These are phyloP conservation scores for Lutraria rhynchaena DNA, from an alignment of 1,140 invertebrate species.

Conservation along the genomic window DNA sequence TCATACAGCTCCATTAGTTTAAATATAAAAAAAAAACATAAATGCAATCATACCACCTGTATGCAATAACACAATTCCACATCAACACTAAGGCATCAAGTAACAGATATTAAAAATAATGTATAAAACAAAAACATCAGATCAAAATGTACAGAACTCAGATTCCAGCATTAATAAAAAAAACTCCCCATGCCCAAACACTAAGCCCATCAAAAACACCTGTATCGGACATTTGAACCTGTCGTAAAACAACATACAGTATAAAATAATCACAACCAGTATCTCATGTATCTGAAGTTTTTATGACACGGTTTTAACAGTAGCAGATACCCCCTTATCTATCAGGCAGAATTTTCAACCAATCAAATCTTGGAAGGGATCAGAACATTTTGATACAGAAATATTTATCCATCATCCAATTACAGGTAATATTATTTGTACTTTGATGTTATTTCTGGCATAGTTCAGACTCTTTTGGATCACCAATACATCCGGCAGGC, in stretches of 20 bases:
- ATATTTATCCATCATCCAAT: not conserved
- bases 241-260: not conserved
- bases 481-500: no score
- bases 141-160: no score
- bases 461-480: no score
- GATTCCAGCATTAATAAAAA: no score
- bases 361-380: constrained; percentile 19
- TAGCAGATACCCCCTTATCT: constrained; percentile 8
- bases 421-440: not conserved
- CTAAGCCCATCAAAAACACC: constrained; percentile 3
- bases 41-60: no score
- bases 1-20: no score
- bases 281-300: not conserved
- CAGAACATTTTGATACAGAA: not conserved
- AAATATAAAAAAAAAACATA: no score
- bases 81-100: no score
- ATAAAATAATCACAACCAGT: not conserved
- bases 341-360: not conserved
- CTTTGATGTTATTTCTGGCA: constrained; percentile 9
- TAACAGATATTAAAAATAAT: no score
- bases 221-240: not conserved
- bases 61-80: no score
- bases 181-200: no score
- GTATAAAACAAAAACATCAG: no score
- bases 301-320: not conserved